These are phyloP conservation scores for Eristalis tenax DNA, from an alignment of 2,888 invertebrate genomes.

Conservation along the genomic window DNA sequence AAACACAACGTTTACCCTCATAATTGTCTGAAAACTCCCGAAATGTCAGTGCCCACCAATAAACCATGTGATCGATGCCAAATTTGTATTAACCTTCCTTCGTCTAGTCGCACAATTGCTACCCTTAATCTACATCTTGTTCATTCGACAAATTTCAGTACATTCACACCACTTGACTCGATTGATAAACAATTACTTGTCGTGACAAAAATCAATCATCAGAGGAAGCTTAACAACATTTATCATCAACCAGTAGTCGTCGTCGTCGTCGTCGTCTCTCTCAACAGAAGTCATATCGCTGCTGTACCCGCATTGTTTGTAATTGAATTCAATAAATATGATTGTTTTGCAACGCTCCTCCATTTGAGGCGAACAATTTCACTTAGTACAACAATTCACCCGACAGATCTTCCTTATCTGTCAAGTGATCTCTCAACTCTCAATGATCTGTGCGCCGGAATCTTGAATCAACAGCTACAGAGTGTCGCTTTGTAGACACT, in stretches of 20 bases:
- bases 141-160: not conserved
- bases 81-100: not conserved
- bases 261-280: too few species aligned
- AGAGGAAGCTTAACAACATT: not conserved
- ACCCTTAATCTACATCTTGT: not conserved
- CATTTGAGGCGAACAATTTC: conserved; percentile 27
- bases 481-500: too few species aligned
- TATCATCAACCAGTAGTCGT: not conserved
- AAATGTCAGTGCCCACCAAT: too few species aligned
- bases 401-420: conserved; percentile 19
- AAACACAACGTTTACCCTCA: too few species aligned
- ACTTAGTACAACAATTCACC: not conserved
- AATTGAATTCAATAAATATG: conserved; percentile 48
- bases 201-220: conserved; percentile 1
- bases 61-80: not conserved
- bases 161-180: not conserved
- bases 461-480: conserved; percentile 23
- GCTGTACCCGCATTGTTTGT: conserved; percentile 13
- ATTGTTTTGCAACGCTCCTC: conserved; percentile 30
- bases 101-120: not conserved
- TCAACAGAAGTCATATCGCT: not conserved
- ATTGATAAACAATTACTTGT: not conserved
- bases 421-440: conserved; percentile 22
- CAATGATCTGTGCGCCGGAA: conserved; percentile 11
- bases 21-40: too few species aligned